Percentiles rank a stretch among this genome's conserved stretches.
Conservation (phyloP, 1,140 invertebrate genomes). For the Babylonia areolata region DNA sequence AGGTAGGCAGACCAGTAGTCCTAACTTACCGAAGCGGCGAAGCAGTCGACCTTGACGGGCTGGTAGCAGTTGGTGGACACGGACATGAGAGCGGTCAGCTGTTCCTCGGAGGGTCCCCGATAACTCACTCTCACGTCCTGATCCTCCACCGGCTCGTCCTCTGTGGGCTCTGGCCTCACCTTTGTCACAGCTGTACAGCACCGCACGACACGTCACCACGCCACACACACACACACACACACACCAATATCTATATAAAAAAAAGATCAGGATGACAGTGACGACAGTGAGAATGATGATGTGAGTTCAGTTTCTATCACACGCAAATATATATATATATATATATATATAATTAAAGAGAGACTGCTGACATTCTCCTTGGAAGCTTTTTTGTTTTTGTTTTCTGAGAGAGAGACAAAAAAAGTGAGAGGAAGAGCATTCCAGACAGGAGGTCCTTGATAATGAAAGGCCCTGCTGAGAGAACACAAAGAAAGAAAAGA, state of each 20-base stretch:
- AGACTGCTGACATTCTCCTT: too few species aligned
- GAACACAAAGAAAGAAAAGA: too few species aligned
- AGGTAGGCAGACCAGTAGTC: background rate
- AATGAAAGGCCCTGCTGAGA: too few species aligned
- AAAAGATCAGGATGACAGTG: background rate
- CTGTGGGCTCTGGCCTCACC: constrained; percentile 42
- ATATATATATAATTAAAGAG: too few species aligned
- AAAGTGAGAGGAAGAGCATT: background rate
- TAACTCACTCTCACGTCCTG: constrained; percentile 42
- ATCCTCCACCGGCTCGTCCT: constrained; percentile 31
- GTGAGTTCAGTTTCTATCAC: too few species aligned
- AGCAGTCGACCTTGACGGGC: constrained; percentile 60
- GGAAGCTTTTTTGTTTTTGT: too few species aligned
- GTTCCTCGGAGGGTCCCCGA: constrained; percentile 44
- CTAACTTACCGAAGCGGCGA: constrained; percentile 50
- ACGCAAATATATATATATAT: too few species aligned
- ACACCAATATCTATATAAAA: background rate
- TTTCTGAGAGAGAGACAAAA: background rate
- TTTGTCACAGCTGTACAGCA: constrained; percentile 53
- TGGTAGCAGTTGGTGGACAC: constrained; percentile 58
- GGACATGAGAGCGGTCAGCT: constrained; percentile 50
- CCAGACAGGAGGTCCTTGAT: too few species aligned
- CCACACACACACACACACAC: background rate
- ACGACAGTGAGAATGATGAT: background rate
- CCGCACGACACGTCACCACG: too few species aligned